phyloP scores from a whole-genome alignment of 1,140 invertebrate genomes.

The Trypoxylus dichotomus region DNA sequence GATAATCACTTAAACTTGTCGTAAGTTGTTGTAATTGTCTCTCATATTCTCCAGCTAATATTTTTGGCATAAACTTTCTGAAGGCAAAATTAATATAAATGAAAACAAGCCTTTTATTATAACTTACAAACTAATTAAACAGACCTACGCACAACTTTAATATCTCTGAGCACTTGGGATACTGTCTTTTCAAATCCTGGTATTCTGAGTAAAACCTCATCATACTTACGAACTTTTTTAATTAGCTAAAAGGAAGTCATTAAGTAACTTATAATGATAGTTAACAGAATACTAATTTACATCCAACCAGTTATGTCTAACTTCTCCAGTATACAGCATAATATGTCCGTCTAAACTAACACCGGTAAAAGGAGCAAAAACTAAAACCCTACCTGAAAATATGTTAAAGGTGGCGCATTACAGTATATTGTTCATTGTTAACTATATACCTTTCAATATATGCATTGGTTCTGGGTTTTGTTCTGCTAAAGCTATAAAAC shows the following conservation, averaged over 20 bases:
- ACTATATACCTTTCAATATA: constrained; percentile 60
- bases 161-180: constrained; percentile 77
- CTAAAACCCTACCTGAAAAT: constrained; percentile 67
- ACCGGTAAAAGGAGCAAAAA: constrained; percentile 86
- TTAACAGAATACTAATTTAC: constrained; percentile 56
- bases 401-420: not conserved
- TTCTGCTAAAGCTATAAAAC: constrained; percentile 68
- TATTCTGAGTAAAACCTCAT: constrained; percentile 70
- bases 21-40: constrained; percentile 77
- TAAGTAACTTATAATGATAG: constrained; percentile 11
- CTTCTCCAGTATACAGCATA: constrained; percentile 87
- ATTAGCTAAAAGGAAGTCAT: constrained; percentile 65
- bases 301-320: constrained; percentile 87
- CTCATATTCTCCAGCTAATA: constrained; percentile 81
- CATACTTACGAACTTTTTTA: constrained; percentile 77
- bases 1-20: constrained; percentile 80
- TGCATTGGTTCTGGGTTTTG: constrained; percentile 72
- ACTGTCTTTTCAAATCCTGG: constrained; percentile 82
- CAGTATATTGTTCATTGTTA: not conserved
- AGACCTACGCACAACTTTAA: constrained; percentile 79
- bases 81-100: not conserved
- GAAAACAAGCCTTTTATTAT: not conserved
- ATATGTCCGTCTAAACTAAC: constrained; percentile 86
- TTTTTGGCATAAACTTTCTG: constrained; percentile 87
- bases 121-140: constrained; percentile 38